Evolutionary conservation across 2,113 vertebrate genomes (phyloP).

Genomic region (Microtus richardsoni): DNA sequence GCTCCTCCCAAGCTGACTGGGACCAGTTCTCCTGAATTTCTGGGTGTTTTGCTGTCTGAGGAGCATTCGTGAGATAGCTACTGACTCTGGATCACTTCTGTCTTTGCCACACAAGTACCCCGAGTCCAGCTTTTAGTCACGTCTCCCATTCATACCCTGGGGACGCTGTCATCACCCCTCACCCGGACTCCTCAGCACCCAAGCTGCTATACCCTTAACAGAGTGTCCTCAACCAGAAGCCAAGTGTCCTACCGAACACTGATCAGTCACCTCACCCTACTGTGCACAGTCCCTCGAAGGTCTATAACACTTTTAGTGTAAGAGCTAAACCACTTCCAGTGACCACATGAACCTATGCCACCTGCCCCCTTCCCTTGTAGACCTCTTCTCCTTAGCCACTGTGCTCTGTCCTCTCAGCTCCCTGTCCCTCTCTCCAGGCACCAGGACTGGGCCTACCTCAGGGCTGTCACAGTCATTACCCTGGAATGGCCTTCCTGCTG

Average conservation of each 20-base stretch:
- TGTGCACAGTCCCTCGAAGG: neutral
- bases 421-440: neutral
- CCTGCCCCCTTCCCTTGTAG: rapidly evolving
- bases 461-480: neutral
- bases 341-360: neutral
- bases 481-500: neutral
- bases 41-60: neutral
- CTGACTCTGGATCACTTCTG: neutral
- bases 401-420: neutral
- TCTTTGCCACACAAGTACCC: neutral
- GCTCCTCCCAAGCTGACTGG: neutral
- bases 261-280: neutral
- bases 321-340: neutral
- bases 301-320: neutral
- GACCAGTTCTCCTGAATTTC: neutral
- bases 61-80: neutral
- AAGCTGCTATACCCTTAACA: neutral
- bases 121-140: neutral
- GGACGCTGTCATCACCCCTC: neutral
- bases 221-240: neutral
- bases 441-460: neutral
- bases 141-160: neutral
- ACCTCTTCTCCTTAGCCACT: neutral
- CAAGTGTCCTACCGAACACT: neutral
- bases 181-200: neutral